phyloP scores from a whole-genome alignment of 2,113 vertebrate species.

The Semnornis frantzii region DNA sequence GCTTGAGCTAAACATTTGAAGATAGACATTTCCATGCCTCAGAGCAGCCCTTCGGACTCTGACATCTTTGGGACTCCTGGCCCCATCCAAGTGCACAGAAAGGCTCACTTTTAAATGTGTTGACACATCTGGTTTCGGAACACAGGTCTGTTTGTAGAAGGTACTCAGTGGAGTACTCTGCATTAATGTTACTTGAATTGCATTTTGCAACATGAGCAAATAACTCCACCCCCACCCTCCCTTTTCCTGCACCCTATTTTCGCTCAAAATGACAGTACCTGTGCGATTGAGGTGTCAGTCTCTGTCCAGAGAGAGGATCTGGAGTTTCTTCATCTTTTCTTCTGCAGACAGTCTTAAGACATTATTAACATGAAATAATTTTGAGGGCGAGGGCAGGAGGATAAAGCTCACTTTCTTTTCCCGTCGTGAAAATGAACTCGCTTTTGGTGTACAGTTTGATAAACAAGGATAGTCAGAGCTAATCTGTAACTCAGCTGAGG shows the following conservation, averaged over 20 bases:
- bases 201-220: neutral
- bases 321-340: constrained; percentile 31
- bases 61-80: neutral
- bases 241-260: constrained; percentile 14
- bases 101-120: neutral
- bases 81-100: neutral
- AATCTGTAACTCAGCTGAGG: constrained; percentile 42
- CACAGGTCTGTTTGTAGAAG: constrained; percentile 40
- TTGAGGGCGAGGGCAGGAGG: neutral
- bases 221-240: neutral
- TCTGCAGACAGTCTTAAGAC: constrained; percentile 43
- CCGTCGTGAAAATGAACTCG: constrained; percentile 17
- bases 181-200: neutral
- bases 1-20: constrained; percentile 37
- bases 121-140: neutral
- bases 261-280: constrained; percentile 10
- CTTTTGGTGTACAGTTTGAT: constrained; percentile 49
- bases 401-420: constrained; percentile 45
- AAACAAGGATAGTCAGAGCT: constrained; percentile 28
- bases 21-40: neutral
- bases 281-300: neutral
- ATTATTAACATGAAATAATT: neutral
- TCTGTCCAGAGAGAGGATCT: constrained; percentile 33
- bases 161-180: neutral
- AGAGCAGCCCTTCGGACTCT: constrained; percentile 20